Evolutionary conservation across 2,113 vertebrate genomes (phyloP), one percentile per base, ranked within the genome.

Genomic region (Chionis minor): DNA sequence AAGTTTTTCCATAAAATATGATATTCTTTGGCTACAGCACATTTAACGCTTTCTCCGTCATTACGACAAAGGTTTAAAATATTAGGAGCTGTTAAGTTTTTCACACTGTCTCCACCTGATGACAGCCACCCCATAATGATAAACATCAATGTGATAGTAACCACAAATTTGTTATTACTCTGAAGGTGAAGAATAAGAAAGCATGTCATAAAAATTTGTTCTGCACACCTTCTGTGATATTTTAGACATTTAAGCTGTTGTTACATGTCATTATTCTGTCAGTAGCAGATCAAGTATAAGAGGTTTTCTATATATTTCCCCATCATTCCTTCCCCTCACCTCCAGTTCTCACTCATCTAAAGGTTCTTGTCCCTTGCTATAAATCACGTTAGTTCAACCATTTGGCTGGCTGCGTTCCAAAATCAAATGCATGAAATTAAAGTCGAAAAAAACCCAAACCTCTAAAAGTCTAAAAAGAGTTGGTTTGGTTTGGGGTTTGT

Each of bases 131-230:
- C 51, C 35, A 66, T 96, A 90, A 89, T n/a, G 63, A 94, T 72
- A 96, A 94, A 90, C 70, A 90, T 87, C 90, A 30, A 5, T 58
- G 85, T 91, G 91, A 90, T 74, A 94, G 86, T 72, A 97, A 92
- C 74, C 91, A 95, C 77, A 92, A 81, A 78, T 89, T 81, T 82
- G 33, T 84, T 92, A 94, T 94, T 96, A 84, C 49, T 97, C 71
- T 94, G 47, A 93, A 86, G 70, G 70, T 85, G 56, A 73, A 96
- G 67, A 96, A 96, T 86, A 97, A 96, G 78, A 95, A 97, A 93
- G 28, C 33, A 59, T 82, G 75, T 51, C 47, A 80, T 85, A 92
- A 94, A 97, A 91, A 93, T 88, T 83, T 96, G 90, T 92, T 94
- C 79, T 86, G 54, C 58, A 85, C 75, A 91, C 58, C 28, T 94